Evolutionary conservation across 2,888 invertebrate species (phyloP).

Genomic region (Allolobophora icterica): DNA sequence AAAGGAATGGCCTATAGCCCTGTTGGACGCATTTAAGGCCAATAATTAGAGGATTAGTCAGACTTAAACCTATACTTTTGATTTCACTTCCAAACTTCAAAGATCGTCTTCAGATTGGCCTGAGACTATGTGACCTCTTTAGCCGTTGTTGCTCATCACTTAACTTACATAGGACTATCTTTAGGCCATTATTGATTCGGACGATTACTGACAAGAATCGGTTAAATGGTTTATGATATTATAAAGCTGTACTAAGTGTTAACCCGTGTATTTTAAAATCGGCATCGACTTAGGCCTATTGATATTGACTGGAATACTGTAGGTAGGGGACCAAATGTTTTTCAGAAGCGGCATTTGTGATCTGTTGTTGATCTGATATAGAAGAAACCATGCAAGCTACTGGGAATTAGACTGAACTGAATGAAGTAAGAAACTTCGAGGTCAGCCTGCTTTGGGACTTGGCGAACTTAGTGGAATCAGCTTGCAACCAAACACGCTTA

Average conservation of each 20-base stretch:
- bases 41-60: neutral
- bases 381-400: neutral
- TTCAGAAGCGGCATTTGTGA: neutral
- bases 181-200: neutral
- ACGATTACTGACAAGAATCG: neutral
- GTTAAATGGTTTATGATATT: no score
- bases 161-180: neutral
- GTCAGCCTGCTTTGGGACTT: neutral
- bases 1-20: neutral
- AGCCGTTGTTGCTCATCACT: neutral
- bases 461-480: neutral
- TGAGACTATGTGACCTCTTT: neutral
- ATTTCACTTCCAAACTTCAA: constrained; percentile 17
- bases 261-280: neutral
- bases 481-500: neutral
- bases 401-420: no score
- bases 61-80: neutral
- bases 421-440: no score
- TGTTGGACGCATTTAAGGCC: neutral
- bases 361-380: neutral
- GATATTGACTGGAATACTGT: neutral
- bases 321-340: neutral
- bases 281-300: neutral
- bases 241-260: no score
- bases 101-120: constrained; percentile 5